Evolutionary conservation across 2,797 vertebrate species (phyloP).

Genomic region (Ciconia nigra): DNA sequence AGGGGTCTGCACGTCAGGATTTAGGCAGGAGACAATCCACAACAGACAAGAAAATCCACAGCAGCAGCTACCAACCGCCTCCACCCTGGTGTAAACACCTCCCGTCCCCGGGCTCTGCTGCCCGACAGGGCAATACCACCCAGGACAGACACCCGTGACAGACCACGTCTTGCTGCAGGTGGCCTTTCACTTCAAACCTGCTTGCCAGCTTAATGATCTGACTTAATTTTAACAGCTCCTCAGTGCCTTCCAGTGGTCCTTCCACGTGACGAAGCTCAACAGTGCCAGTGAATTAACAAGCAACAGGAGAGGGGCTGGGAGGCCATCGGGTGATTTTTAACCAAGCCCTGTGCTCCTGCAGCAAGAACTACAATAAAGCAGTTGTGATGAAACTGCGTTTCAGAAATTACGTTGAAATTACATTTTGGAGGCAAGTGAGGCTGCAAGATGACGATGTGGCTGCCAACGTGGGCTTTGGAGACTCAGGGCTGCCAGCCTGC

Average conservation of each 20-base stretch:
- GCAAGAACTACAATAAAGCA: neutral
- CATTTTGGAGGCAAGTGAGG: neutral
- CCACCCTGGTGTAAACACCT: neutral
- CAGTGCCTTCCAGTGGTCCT: neutral
- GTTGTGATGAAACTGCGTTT: neutral
- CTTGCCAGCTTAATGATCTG: neutral
- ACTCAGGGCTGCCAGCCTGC: fast-evolving
- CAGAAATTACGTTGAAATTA: neutral
- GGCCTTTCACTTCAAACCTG: neutral
- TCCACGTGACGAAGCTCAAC: fast-evolving
- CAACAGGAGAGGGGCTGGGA: fast-evolving
- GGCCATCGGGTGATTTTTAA: neutral
- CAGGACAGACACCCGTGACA: neutral
- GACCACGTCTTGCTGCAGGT: neutral
- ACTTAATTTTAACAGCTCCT: neutral
- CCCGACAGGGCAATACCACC: fast-evolving
- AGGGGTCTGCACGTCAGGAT: fast-evolving
- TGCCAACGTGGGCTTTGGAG: neutral
- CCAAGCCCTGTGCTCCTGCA: fast-evolving
- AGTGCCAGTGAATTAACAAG: neutral
- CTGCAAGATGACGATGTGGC: neutral
- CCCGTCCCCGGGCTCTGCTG: fast-evolving
- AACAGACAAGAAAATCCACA: neutral
- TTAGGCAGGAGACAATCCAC: neutral
- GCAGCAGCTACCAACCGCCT: neutral